Evolutionary conservation across 2,888 invertebrate species (phyloP).

Genomic region (Metacarcinus magister): DNA sequence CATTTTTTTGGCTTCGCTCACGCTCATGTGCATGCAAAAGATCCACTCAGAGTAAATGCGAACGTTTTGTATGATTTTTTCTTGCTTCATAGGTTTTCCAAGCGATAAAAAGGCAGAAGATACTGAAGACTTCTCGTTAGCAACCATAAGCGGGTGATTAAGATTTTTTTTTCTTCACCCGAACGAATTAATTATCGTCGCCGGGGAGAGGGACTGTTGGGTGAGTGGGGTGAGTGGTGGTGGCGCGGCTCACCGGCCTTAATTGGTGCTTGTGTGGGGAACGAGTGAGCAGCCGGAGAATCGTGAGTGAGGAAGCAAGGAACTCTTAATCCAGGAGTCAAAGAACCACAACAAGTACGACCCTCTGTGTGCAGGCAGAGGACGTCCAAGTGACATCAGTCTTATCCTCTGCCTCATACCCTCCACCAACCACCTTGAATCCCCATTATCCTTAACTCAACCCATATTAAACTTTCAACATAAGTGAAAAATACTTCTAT

Average conservation of each 20-base stretch:
- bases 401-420: no score
- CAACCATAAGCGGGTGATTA: neutral
- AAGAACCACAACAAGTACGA: neutral
- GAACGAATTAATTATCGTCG: neutral
- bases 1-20: neutral
- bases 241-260: neutral
- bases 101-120: neutral
- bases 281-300: neutral
- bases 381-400: no score
- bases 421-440: no score
- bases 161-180: neutral
- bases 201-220: neutral
- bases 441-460: no score
- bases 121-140: neutral
- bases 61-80: neutral
- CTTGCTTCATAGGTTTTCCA: neutral
- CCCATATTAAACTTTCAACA: neutral
- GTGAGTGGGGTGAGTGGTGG: neutral
- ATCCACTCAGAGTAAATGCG: constrained; percentile 26
- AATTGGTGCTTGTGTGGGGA: neutral
- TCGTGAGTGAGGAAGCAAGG: neutral
- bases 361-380: neutral
- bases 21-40: constrained; percentile 37
- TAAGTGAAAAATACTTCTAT: neutral
- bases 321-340: neutral